Evolutionary conservation across 2,888 invertebrate species (phyloP), one percentile per base, ranked within the genome.

Genomic region (Synergus laeviventris): DNA sequence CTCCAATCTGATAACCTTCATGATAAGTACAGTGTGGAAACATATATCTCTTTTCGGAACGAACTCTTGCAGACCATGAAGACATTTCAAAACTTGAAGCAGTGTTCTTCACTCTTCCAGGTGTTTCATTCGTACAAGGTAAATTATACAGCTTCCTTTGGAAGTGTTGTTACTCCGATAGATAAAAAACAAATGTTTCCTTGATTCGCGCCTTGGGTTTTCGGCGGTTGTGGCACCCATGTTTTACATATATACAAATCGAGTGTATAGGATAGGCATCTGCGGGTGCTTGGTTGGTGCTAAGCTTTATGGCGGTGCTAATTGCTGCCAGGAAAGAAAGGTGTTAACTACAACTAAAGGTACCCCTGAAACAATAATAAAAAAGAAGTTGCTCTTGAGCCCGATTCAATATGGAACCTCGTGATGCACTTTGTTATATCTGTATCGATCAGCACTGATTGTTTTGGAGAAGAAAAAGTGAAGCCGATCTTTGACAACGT

Each of bases 261-360:
- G 74, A 82, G 76, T 64, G 39, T 75, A n/a, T n/a, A 24, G 80
- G 82, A 81, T 81, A 79, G 82, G 70, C 77, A 80, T 82, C 79
- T 77, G n/a, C n/a, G 66, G 77, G 66, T 78, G 75, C 74, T 75
- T 76, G 70, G 56, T 73, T 56, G 77, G 66, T 76, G 49, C 74
- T 77, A 73, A 78, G 76, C 82, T 88, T 88, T 88, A 88, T 85
- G 84, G 85, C 82, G 76, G 86, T 87, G 90, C 87, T 90, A 90
- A 90, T 90, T 90, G 87, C 86, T 85, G 81, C 78, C 79, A 82
- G 84, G 80, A 79, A 83, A 82, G 85, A 83, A 84, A 89, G 87
- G 89, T 89, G 89, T 85, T 89, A 89, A 89, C 85, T 82, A 82
- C 82, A 78, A 81, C 81, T 79, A 81, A 82, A 82, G 79, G 45